Evolutionary conservation across 2,888 invertebrate species (phyloP), one percentile per base, ranked within the genome.

Genomic region (Venustoraphidia nigricollis): DNA sequence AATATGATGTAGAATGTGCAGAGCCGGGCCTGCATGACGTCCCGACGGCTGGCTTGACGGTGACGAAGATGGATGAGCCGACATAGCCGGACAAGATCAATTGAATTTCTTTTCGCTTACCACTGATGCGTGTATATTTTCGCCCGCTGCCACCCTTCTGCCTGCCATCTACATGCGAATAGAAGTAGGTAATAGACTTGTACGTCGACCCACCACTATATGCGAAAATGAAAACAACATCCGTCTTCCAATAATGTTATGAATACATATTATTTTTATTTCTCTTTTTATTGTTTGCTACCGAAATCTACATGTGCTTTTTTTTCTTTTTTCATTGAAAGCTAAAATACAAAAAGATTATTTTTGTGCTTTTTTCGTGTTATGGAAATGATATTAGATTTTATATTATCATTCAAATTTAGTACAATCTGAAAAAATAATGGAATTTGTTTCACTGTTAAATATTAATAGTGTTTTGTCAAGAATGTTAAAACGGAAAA

Each of bases 81-180:
- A 64, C 67, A 65, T 64, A 65, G 60, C 67, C 63, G 66, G 68
- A 69, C 70, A 67, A 70, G 70, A 71, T 72, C 71, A 71, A 72
- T 72, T 71, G 70, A 71, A 72, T 71, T 71, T 69, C 68, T 69
- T 69, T 70, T 68, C 68, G 63, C 63, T 62, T 62, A 61, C 59
- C 58, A 57, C 57, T 55, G 54, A 55, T 57, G 57, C 55, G 56
- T 52, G 52, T 55, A 54, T 52, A 53, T 55, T 53, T 51, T 38
- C 47, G 45, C 43, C 47, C 47, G 43, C 51, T 37, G 37, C 34
- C 36, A 37, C 9, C 45, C 36, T 14, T 34, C 41, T 34, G 8
- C 52, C 50, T 54, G 51, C 53, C 51, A 53, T 56, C 54, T 55
- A 54, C 55, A 55, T 57, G 54, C 55, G 56, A 56, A 55, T 55